These are phyloP conservation scores for Menidia beryllina DNA, from an alignment of 2,113 vertebrate genomes.

Conservation along the genomic window DNA sequence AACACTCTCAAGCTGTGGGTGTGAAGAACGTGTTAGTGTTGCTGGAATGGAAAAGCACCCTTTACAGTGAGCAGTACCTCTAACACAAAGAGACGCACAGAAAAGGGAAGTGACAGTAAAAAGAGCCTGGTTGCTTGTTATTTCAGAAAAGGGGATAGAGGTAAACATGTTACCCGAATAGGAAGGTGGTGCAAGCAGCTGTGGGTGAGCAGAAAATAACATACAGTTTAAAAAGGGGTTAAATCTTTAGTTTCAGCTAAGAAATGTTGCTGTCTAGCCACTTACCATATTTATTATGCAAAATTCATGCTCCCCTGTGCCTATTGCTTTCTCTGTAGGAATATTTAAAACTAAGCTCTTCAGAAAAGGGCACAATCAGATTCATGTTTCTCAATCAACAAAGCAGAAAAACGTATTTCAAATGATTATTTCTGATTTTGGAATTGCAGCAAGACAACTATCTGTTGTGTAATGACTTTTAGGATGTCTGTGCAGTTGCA, in stretches of 20 bases:
- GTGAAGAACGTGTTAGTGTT: slow-evolving; percentile 69
- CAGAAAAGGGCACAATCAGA: too few relatives aligned
- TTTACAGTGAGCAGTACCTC: slow-evolving; percentile 31
- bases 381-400: too few relatives aligned
- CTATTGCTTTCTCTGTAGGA: neutral
- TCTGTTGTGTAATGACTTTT: too few relatives aligned
- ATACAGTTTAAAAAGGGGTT: neutral
- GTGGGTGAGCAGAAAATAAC: slow-evolving; percentile 1
- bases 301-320: neutral
- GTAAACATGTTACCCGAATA: slow-evolving; percentile 3
- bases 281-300: neutral
- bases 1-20: slow-evolving; percentile 64
- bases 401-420: too few relatives aligned
- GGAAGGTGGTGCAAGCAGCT: neutral
- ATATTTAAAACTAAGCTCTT: neutral
- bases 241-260: neutral
- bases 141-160: neutral
- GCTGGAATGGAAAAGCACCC: slow-evolving; percentile 51
- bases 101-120: slow-evolving; percentile 10
- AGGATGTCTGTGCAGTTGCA: too few relatives aligned
- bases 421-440: too few relatives aligned
- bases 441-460: too few relatives aligned
- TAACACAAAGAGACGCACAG: slow-evolving; percentile 5
- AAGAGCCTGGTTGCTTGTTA: neutral
- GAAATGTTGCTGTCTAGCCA: neutral